Percentiles rank a stretch among this genome's conserved stretches.
Evolutionary conservation across 2,888 invertebrate species (phyloP).

Genomic region (Pelosia muscerda): DNA sequence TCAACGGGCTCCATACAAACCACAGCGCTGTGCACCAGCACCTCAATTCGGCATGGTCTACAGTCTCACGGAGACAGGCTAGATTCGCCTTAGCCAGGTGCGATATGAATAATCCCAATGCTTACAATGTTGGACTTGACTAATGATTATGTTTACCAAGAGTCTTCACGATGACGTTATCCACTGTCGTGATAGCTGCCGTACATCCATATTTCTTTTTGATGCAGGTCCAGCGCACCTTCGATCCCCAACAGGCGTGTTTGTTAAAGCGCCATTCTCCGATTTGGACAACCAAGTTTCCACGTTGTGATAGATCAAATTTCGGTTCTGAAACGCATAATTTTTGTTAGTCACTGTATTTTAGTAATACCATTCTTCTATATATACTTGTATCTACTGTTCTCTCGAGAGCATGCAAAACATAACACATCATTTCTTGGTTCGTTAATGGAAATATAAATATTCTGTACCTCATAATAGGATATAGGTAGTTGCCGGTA

Average conservation of each 20-base stretch:
- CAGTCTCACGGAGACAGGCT: not conserved
- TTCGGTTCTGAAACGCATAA: conserved; percentile 73
- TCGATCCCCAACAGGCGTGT: conserved; percentile 80
- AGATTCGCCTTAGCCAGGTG: too few relatives aligned
- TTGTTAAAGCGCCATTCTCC: conserved; percentile 83
- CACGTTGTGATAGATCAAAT: conserved; percentile 79
- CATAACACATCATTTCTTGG: not conserved
- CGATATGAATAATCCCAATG: not conserved
- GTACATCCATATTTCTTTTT: conserved; percentile 81
- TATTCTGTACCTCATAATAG: not conserved
- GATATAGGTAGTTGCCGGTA: not conserved
- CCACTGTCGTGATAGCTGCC: conserved; percentile 78
- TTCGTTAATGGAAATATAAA: not conserved
- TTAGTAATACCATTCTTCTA: not conserved
- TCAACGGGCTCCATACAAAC: too few relatives aligned
- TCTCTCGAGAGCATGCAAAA: not conserved
- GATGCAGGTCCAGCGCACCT: conserved; percentile 82
- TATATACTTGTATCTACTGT: not conserved
- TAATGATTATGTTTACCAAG: conserved; percentile 78
- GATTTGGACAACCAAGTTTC: conserved; percentile 80
- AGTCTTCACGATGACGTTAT: conserved; percentile 80
- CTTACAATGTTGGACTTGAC: not conserved
- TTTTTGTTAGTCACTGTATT: conserved; percentile 14
- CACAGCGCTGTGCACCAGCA: too few relatives aligned
- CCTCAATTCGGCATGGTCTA: too few relatives aligned